phyloP scores from a whole-genome alignment of 2,113 vertebrate genomes.

The Echinops telfairi region DNA sequence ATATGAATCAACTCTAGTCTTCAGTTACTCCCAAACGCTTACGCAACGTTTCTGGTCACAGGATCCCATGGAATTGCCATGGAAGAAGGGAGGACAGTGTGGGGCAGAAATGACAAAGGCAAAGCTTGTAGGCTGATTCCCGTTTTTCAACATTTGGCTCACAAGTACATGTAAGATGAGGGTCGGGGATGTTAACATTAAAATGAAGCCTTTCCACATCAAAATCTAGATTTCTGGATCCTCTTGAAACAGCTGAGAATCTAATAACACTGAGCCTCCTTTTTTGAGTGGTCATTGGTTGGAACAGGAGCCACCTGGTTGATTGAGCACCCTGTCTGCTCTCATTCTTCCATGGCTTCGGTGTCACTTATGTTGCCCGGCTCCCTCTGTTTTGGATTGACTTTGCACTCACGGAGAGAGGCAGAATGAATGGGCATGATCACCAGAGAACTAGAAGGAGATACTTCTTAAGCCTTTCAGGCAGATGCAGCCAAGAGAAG shows the following conservation, averaged over 20 bases:
- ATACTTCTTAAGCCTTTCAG: not conserved
- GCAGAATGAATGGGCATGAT: not conserved
- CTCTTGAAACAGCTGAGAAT: not conserved
- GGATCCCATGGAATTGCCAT: fast-evolving
- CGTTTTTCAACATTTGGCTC: not conserved
- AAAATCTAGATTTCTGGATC: not conserved
- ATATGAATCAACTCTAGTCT: not conserved
- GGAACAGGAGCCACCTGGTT: not conserved
- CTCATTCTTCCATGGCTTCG: too few species aligned
- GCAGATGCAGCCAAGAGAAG: not conserved
- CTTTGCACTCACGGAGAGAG: not conserved
- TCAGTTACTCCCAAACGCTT: not conserved
- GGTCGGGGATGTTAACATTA: too few species aligned
- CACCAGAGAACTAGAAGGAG: not conserved
- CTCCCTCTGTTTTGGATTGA: not conserved
- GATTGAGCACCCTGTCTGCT: too few species aligned
- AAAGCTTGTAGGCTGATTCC: too few species aligned
- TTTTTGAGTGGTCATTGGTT: not conserved
- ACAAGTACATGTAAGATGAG: not conserved
- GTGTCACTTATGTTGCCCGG: not conserved
- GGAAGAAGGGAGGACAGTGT: not conserved
- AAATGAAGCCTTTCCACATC: not conserved
- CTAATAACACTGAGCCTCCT: not conserved
- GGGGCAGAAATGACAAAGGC: not conserved
- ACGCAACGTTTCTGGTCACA: not conserved